Conservation (phyloP, 2,113 vertebrate genomes). For the Caranx melampygus region DNA sequence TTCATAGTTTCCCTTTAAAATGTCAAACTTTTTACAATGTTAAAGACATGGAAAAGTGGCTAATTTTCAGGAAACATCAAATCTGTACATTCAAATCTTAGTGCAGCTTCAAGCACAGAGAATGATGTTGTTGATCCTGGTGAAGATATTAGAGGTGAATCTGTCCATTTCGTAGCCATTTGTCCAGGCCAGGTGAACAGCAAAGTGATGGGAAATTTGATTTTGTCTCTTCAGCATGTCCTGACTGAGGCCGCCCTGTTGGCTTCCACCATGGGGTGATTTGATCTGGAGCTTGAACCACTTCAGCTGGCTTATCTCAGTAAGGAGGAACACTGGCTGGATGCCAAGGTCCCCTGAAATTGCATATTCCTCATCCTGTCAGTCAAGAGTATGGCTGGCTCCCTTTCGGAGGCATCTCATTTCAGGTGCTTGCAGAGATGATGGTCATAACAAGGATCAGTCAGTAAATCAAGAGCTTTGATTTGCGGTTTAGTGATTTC, state of each 20-base stretch:
- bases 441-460: constrained; percentile 31
- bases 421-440: constrained; percentile 30
- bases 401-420: constrained; percentile 39
- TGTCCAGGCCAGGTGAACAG: neutral
- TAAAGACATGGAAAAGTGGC: neutral
- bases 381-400: constrained; percentile 37
- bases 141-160: neutral
- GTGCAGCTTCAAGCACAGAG: neutral
- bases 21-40: neutral
- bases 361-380: constrained; percentile 57
- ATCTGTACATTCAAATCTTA: neutral
- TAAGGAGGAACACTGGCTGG: constrained; percentile 18
- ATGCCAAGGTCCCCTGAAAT: constrained; percentile 60
- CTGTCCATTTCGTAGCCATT: neutral
- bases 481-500: constrained; percentile 51
- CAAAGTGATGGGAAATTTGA: neutral
- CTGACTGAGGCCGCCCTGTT: neutral
- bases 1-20: neutral
- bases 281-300: constrained; percentile 21
- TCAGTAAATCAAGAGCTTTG: constrained; percentile 52
- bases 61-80: neutral
- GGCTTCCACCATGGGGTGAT: constrained; percentile 7
- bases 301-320: constrained; percentile 28
- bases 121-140: neutral
- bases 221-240: neutral